These are phyloP conservation scores for Brotula barbata DNA, from an alignment of 2,797 vertebrate species.

Conservation along the genomic window DNA sequence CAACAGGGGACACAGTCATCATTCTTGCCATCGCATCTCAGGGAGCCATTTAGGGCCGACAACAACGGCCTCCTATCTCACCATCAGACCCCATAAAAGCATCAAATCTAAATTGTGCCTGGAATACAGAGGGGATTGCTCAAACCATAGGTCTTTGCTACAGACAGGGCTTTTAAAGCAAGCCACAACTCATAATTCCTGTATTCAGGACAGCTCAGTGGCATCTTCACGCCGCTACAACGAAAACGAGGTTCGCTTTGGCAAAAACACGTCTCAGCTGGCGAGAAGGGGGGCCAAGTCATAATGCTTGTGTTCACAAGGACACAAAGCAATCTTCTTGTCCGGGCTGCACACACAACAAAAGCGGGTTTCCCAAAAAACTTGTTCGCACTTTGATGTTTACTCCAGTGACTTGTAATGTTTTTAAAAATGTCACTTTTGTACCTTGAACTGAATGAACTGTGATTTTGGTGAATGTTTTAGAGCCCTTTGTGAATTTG, in stretches of 20 bases:
- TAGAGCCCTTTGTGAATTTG: no score
- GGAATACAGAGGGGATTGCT: constrained; percentile 63
- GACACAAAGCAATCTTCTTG: constrained; percentile 43
- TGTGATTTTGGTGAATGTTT: no score
- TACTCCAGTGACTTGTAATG: not conserved
- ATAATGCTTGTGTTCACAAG: constrained; percentile 41
- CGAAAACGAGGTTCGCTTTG: constrained; percentile 41
- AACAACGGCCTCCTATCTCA: constrained; percentile 71
- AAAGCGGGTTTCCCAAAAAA: constrained; percentile 13
- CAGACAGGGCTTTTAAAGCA: constrained; percentile 60
- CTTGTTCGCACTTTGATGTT: constrained; percentile 9
- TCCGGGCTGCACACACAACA: constrained; percentile 1
- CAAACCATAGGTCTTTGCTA: constrained; percentile 26
- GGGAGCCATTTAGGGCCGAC: constrained; percentile 70
- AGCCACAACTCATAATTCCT: constrained; percentile 65
- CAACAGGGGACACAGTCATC: constrained; percentile 72
- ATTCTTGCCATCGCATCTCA: constrained; percentile 63
- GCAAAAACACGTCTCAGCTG: constrained; percentile 37
- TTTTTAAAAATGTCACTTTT: no score
- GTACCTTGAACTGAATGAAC: no score
- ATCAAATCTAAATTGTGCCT: constrained; percentile 68
- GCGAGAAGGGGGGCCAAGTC: constrained; percentile 17
- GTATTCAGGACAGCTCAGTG: constrained; percentile 47
- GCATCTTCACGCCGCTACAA: constrained; percentile 51
- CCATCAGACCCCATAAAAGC: constrained; percentile 68